Base-by-base conservation (phyloP, 2,888 invertebrate genomes). In the Sycophila texana region DNA sequence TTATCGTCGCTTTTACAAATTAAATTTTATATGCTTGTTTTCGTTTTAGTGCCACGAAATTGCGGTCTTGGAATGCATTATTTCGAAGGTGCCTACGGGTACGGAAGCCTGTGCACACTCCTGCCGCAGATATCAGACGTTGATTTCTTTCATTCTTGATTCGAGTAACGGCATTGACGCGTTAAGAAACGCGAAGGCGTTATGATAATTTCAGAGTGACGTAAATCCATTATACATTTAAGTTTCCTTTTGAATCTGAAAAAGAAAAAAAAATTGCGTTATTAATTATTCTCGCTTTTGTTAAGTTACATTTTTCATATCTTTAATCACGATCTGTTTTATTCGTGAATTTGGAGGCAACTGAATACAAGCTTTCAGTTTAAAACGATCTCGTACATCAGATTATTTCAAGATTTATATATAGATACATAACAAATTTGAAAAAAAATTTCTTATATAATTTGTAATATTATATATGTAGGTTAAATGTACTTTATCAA, bases 21-120 rank as follows among this genome's bases (percentile, higher is more conserved):
- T 66, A 61, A 75, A 75, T 68, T 75, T 75, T 75, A 68, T 39
- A 30, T 39, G 30, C 53, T 12, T 67, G 22, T 68, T 74, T 74
- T 51, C 66, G 39, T 74, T 74, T 75, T 75, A 75, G 53, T 75
- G n/a, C 51, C 18, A 61, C 16, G 65, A 68, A 75, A 67, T 58
- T 67, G 18, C 74, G 26, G 51, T 51, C 26, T 49, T 16, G 65
- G 74, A 75, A 75, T 67, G 58, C 67, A 51, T 18, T 39, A 20
- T 26, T 60, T 20, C 30, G 14, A 16, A 47, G 14, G 20, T 10
- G 18, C 5, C 30, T 18, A 14, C 30, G 16, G 47, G 20, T 65
- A 55, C n/a, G 20, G 18, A 13, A n/a, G 14, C 58, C 30, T 3
- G n/a, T 2, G 47, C 16, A 39, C 47, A 13, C 12, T 10, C n/a